Evolutionary conservation across 30 jellyfish, hydroid and myxozoan species (phyloP).

Genomic region (Catostylus mosaicus): DNA sequence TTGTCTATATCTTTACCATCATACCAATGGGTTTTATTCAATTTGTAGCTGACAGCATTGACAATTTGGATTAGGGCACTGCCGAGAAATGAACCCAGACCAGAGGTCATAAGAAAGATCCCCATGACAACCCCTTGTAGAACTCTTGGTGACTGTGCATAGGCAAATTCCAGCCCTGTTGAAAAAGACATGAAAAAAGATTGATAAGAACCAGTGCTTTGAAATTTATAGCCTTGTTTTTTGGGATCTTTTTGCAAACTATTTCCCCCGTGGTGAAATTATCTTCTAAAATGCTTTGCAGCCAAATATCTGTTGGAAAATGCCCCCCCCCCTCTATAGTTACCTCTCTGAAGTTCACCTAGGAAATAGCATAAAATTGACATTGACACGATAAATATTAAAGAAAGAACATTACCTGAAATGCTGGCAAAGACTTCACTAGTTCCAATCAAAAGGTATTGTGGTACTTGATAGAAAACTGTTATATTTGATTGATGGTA

Average conservation of each 20-base stretch:
- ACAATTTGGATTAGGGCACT: slow-evolving; percentile 73
- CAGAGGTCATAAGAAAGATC: slow-evolving; percentile 76
- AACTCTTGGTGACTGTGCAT: slow-evolving; percentile 92
- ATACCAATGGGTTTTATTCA: slow-evolving; percentile 56
- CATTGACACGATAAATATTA: background rate
- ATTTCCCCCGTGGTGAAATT: no score
- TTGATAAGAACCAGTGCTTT: no score
- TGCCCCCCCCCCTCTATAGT: no score
- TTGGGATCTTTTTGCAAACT: no score
- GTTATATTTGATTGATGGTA: slow-evolving; percentile 72
- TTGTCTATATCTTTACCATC: slow-evolving; percentile 47
- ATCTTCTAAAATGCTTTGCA: no score
- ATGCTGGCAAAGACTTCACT: slow-evolving; percentile 94
- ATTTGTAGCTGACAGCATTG: slow-evolving; percentile 15
- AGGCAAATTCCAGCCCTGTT: slow-evolving; percentile 90
- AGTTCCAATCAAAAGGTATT: slow-evolving; percentile 74
- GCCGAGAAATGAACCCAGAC: slow-evolving; percentile 91
- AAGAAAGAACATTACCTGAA: slow-evolving; percentile 45
- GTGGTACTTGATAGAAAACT: slow-evolving; percentile 86
- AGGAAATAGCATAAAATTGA: background rate
- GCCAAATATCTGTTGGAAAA: no score
- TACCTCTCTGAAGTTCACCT: no score
- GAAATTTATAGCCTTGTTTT: no score
- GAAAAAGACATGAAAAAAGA: no score
- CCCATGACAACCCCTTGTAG: slow-evolving; percentile 95